phyloP scores from a whole-genome alignment of 1,140 invertebrate species.

The Magallana ariakensis region DNA sequence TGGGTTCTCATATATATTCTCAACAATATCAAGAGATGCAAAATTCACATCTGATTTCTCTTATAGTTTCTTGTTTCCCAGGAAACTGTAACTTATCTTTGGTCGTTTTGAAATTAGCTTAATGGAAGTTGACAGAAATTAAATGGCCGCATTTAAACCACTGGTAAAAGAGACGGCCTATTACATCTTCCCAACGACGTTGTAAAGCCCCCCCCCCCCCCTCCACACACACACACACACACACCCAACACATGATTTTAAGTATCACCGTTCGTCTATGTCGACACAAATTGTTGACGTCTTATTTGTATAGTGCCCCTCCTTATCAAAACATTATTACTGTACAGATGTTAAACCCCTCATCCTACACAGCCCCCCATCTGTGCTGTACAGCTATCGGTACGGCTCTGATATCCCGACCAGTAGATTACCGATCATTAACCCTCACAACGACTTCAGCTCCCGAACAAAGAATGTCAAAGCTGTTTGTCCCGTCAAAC shows the following conservation, averaged over 20 bases:
- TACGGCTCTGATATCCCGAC: no score
- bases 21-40: no score
- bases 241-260: neutral
- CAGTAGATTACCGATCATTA: conserved; percentile 19
- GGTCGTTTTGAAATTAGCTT: no score
- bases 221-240: no score
- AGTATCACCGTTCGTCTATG: neutral
- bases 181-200: neutral
- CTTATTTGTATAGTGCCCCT: neutral
- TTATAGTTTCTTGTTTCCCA: no score
- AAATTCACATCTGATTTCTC: no score
- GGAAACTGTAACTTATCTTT: no score
- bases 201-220: neutral
- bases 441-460: neutral
- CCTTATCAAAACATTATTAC: conserved; percentile 9
- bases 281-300: neutral
- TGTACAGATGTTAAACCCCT: neutral
- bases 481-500: neutral
- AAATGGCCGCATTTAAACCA: no score
- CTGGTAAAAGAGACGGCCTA: no score
- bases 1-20: no score
- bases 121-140: no score
- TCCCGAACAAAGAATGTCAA: conserved; percentile 28
- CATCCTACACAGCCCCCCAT: neutral
- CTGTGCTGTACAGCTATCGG: neutral